Evolutionary conservation across 2,113 vertebrate species (phyloP), one percentile per base, ranked within the genome.

Genomic region (Mixornis gularis): DNA sequence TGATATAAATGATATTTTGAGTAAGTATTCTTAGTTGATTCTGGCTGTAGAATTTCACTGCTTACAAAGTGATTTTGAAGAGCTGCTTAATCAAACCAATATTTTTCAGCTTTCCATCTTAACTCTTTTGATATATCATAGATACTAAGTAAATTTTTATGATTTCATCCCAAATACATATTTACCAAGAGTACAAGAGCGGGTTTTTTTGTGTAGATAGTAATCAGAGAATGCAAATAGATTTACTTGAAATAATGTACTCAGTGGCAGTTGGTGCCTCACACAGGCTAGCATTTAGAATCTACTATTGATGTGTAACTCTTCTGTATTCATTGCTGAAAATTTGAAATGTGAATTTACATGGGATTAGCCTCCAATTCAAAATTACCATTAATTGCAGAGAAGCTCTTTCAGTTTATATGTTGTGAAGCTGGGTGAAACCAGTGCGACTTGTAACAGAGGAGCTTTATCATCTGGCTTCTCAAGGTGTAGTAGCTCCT

Each of bases 11-110:
- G 58, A 36, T 95, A 93, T 92, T 95, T 90, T 96, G 89, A 92
- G 77, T 93, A 91, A 93, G 77, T 93, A 89, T 86, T 95, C 85
- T 95, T 90, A 52, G 64, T 94, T 93, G 72, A 90, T 95, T 94
- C 58, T 95, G 86, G 38, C 86, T 95, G 77, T 76, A 89, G 80
- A 93, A 89, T 95, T 95, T 94, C 44, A 15, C 34, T 91, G 85
- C 89, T 89, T 93, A 69, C 80, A 84, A 94, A 96, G 83, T 92
- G 77, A 85, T 95, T 96, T 89, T 96, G 89, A 93, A 95, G 95
- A 92, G 91, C 86, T 95, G 58, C 66, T 86, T 94, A 92, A 95
- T 95, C 58, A 96, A 79, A 95, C 83, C 70, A 89, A 79, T 93
- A 63, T 90, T 95, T 95, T 94, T 77, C 92, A 52, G 51, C 76